Percentiles rank a stretch among this genome's conserved stretches.
Evolutionary conservation across 2,113 vertebrate genomes (phyloP).

Genomic region (Brachyhypopomus gauderio): DNA sequence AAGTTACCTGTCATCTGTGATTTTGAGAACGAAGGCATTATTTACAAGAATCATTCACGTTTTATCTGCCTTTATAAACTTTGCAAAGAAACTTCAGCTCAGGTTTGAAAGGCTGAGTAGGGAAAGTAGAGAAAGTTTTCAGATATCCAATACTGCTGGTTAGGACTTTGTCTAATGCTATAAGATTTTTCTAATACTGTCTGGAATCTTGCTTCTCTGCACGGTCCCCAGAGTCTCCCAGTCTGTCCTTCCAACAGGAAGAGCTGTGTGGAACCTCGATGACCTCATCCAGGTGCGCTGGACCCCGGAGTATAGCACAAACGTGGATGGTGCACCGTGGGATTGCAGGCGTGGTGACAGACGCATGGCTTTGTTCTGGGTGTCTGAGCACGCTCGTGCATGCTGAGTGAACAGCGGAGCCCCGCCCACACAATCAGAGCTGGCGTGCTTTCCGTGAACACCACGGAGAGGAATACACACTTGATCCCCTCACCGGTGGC

Average conservation of each 20-base stretch:
- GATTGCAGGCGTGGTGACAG: neutral
- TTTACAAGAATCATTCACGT: too few relatives aligned
- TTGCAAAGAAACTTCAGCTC: too few relatives aligned
- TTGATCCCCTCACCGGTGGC: neutral
- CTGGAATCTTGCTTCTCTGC: too few relatives aligned
- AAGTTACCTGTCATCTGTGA: too few relatives aligned
- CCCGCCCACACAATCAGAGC: slow-evolving; percentile 16
- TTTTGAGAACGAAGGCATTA: too few relatives aligned
- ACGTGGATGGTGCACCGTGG: neutral
- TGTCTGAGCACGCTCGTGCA: slow-evolving; percentile 54
- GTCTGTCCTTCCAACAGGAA: neutral
- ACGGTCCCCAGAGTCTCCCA: too few relatives aligned
- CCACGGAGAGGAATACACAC: neutral
- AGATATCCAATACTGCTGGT: too few relatives aligned
- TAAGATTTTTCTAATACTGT: too few relatives aligned
- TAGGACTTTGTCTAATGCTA: too few relatives aligned
- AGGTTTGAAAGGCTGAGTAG: too few relatives aligned
- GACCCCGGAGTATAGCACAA: neutral
- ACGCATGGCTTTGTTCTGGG: slow-evolving; percentile 54
- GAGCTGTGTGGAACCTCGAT: neutral
- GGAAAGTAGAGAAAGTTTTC: too few relatives aligned
- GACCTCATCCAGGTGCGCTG: neutral
- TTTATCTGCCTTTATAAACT: too few relatives aligned
- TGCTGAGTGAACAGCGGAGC: slow-evolving; percentile 49
- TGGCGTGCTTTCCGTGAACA: slow-evolving; percentile 11